Evolutionary conservation across 2,797 vertebrate genomes (phyloP), one percentile per base, ranked within the genome.

Genomic region (Esox lucius): DNA sequence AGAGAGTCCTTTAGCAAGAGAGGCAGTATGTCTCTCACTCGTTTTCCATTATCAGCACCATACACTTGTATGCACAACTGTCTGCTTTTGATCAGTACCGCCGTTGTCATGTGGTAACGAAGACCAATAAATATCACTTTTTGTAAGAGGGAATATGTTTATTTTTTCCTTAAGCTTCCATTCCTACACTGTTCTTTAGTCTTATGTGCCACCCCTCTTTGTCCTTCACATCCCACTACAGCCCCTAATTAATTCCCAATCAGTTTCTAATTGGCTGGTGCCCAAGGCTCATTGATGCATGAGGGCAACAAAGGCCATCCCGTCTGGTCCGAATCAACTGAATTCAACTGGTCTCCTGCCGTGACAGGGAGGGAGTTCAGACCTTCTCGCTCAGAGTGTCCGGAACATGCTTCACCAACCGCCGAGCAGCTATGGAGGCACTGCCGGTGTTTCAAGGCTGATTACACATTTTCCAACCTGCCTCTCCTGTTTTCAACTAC

Each of bases 41-140:
- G 78, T 84, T 76, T 73, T 74, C 86, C 79, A 88, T 86, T 81
- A 86, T 87, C 77, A 72, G 77, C 76, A 62, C 62, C 51, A 11
- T 26, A 73, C 26, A 84, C 80, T 70, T 68, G 84, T 77, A 84
- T 73, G 75, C 78, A 76, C 78, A 68, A 70, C 78, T 80, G 73
- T 77, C 74, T 73, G 69, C 76, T 68, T 79, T 76, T 87, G 80
- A 86, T 80, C 79, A 83, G 83, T 82, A 83, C 77, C 56, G 22
- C 68, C 1, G 9, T 66, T 64, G 70, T 15, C 46, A 24, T 3
- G 3, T 49, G 61, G 66, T 79, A 72, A 84, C 31, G 80, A 69
- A 56, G 64, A 81, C 35, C 79, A 79, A 64, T 87, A 86, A 79
- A 78, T 83, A 84, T 68, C 39, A 64, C 39, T 49, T 64, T 70